These are phyloP conservation scores for Clavelina lepadiformis DNA, from an alignment of 23 tunicate species.

Conservation along the genomic window DNA sequence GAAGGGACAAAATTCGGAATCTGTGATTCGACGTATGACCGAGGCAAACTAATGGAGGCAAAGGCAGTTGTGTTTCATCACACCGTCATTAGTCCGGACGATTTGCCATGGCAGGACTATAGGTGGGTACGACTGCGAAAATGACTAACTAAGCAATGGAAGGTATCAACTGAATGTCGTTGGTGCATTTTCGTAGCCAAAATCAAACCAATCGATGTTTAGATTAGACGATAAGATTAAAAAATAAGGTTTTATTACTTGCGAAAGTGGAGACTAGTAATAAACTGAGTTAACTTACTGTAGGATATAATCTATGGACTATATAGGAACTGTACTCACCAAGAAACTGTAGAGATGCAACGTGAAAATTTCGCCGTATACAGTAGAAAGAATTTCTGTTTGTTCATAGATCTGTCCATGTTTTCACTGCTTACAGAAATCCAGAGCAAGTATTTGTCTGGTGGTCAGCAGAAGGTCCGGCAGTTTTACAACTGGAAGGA, in stretches of 20 bases:
- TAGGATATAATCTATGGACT: too few species aligned
- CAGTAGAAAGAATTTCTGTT: too few species aligned
- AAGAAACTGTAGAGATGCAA: too few species aligned
- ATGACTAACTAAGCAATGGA: too few species aligned
- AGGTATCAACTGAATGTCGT: too few species aligned
- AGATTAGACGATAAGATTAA: too few species aligned
- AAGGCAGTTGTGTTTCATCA: constrained; percentile 4
- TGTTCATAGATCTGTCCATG: too few species aligned
- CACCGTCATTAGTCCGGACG: constrained; percentile 2
- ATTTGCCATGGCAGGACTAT: not conserved
- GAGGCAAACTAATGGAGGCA: not conserved
- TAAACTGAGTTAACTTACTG: too few species aligned
- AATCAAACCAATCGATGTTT: not conserved
- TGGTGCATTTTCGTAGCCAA: not conserved
- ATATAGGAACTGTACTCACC: too few species aligned
- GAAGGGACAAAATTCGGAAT: constrained; percentile 3
- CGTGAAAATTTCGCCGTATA: too few species aligned
- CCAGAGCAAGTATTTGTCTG: constrained; percentile 9
- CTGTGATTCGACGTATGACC: not conserved
- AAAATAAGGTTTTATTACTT: too few species aligned
- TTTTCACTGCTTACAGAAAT: not conserved
- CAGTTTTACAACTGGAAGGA: not conserved
- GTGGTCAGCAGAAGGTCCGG: constrained; percentile 20
- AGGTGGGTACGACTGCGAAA: not conserved
- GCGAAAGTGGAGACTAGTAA: too few species aligned